A percentile compares a stretch with the other conserved stretches of the same genome.
These are phyloP conservation scores for Conops quadrifasciatus DNA, from an alignment of 2,888 invertebrate species.

Conservation along the genomic window DNA sequence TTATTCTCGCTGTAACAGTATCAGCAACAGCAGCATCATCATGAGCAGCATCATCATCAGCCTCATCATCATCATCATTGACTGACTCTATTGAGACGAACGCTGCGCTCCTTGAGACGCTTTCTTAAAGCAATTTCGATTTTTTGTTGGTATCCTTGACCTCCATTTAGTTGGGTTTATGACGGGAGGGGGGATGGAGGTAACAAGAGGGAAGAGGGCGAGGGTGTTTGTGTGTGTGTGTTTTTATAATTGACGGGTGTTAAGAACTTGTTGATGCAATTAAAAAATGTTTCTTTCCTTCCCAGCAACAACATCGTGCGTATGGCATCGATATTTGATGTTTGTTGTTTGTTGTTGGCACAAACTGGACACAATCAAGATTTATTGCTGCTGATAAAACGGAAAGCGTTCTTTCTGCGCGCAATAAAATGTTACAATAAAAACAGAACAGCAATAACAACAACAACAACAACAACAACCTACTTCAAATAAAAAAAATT, in stretches of 20 bases:
- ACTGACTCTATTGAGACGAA: neutral
- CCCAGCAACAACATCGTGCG: neutral
- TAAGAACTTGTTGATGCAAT: too few relatives aligned
- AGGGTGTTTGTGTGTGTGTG: too few relatives aligned
- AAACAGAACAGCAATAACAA: neutral
- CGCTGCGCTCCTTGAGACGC: neutral
- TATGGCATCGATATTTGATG: neutral
- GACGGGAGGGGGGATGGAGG: too few relatives aligned
- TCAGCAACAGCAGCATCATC: neutral
- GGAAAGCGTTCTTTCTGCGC: slow-evolving; percentile 50
- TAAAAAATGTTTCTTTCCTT: neutral
- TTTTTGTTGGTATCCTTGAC: slow-evolving; percentile 51
- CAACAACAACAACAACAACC: slow-evolving; percentile 18
- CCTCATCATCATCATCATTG: neutral
- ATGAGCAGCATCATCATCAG: neutral
- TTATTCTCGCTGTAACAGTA: neutral
- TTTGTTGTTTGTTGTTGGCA: neutral
- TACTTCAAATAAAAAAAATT: neutral
- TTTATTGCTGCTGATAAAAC: slow-evolving; percentile 58
- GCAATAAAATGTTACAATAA: slow-evolving; percentile 38
- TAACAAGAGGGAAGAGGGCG: too few relatives aligned
- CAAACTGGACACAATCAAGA: slow-evolving; percentile 53
- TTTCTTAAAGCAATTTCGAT: neutral
- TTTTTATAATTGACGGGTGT: too few relatives aligned
- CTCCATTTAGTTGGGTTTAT: slow-evolving; percentile 39